Evolutionary conservation across 2,888 invertebrate genomes (phyloP).

Genomic region (Vesta saturnalis): DNA sequence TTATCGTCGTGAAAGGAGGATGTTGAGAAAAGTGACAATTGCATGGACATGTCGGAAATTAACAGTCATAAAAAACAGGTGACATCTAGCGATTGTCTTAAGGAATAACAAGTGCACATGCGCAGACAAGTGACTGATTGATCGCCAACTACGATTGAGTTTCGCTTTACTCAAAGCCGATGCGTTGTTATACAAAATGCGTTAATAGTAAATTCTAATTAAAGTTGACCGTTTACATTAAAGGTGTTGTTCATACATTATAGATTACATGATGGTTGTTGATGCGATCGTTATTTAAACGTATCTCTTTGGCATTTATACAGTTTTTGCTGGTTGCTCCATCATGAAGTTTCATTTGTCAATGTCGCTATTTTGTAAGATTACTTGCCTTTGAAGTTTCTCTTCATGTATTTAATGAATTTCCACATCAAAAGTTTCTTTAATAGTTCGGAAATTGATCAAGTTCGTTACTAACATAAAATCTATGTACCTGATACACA

Average conservation of each 20-base stretch:
- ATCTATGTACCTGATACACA: neutral
- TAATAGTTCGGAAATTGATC: neutral
- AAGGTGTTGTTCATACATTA: constrained; percentile 59
- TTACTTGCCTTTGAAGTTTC: neutral
- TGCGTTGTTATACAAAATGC: constrained; percentile 54
- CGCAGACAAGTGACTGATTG: constrained; percentile 54
- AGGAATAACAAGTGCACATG: constrained; percentile 48
- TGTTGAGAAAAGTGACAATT: constrained; percentile 53
- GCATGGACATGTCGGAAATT: constrained; percentile 56
- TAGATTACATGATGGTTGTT: constrained; percentile 53
- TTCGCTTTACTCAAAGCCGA: constrained; percentile 44
- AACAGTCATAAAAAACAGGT: constrained; percentile 54
- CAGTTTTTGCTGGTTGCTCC: constrained; percentile 32
- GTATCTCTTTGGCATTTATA: constrained; percentile 34
- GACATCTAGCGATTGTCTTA: constrained; percentile 55
- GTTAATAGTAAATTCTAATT: constrained; percentile 61
- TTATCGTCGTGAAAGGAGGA: constrained; percentile 25
- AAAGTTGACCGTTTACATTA: constrained; percentile 57
- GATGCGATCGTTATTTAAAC: constrained; percentile 42
- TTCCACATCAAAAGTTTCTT: neutral
- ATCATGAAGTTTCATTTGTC: constrained; percentile 29
- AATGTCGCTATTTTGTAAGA: constrained; percentile 10
- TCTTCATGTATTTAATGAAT: neutral
- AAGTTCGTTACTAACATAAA: neutral
- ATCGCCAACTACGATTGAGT: constrained; percentile 41